Evolutionary conservation across 2,113 vertebrate genomes (phyloP).

Genomic region (Stigmatopora nigra): DNA sequence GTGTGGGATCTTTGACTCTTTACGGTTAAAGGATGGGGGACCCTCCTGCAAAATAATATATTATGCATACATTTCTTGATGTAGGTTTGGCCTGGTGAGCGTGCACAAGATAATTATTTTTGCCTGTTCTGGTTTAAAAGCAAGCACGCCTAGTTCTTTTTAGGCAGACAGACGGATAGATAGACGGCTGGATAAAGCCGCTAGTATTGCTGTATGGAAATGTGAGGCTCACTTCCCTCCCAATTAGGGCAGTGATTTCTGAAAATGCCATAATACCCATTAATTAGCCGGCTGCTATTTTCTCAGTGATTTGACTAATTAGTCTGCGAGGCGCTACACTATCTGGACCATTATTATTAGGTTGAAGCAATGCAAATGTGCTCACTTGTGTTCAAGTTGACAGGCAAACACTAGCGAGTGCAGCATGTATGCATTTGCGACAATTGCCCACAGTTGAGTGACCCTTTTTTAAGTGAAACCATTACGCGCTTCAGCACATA

Average conservation of each 20-base stretch:
- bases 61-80: slow-evolving; percentile 5
- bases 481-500: slow-evolving; percentile 70
- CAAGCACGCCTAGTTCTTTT: slow-evolving; percentile 36
- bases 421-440: slow-evolving; percentile 24
- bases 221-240: slow-evolving; percentile 81
- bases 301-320: slow-evolving; percentile 99
- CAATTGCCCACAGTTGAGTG: slow-evolving; percentile 73
- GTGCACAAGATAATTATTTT: slow-evolving; percentile 36
- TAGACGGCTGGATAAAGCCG: slow-evolving; percentile 51
- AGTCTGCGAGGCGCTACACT: slow-evolving; percentile 80
- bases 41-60: slow-evolving; percentile 3
- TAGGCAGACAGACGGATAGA: slow-evolving; percentile 44
- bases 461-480: slow-evolving; percentile 89
- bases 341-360: slow-evolving; percentile 86
- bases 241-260: slow-evolving; percentile 98
- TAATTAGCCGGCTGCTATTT: slow-evolving; percentile 99
- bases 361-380: slow-evolving; percentile 59
- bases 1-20: slow-evolving; percentile 21
- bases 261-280: slow-evolving; percentile 98
- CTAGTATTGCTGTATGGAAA: slow-evolving; percentile 64
- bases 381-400: slow-evolving; percentile 24
- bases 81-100: slow-evolving; percentile 15
- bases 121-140: slow-evolving; percentile 36
- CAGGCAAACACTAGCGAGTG: slow-evolving; percentile 22
- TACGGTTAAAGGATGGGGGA: slow-evolving; percentile 12